Conservation (phyloP, 2,888 invertebrate species). For the Dasysyrphus albostriatus region DNA sequence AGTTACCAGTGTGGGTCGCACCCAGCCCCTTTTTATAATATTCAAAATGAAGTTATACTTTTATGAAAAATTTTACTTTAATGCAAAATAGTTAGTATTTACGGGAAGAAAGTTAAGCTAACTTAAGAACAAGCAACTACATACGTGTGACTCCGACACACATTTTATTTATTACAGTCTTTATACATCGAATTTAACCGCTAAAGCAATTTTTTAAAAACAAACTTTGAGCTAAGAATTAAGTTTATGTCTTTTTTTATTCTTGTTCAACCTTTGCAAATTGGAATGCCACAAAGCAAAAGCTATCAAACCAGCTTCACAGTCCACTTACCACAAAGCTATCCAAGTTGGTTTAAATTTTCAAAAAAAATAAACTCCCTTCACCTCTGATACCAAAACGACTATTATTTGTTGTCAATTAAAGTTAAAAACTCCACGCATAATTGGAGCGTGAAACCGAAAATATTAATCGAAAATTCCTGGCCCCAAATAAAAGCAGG, state of each 20-base stretch:
- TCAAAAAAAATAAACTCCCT: neutral
- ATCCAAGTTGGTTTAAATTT: neutral
- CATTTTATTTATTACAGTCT: too few relatives aligned
- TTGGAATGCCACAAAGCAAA: neutral
- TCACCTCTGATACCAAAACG: neutral
- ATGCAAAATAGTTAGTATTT: too few relatives aligned
- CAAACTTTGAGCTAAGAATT: too few relatives aligned
- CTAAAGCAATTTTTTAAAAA: too few relatives aligned
- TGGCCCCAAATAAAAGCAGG: neutral
- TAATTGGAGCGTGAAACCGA: conserved; percentile 69
- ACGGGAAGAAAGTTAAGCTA: too few relatives aligned
- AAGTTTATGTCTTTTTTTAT: neutral
- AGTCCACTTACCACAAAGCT: neutral
- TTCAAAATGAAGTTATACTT: too few relatives aligned
- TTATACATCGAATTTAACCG: too few relatives aligned
- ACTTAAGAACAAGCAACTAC: too few relatives aligned
- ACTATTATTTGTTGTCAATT: conserved; percentile 56
- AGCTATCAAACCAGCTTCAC: neutral
- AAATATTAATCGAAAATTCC: conserved; percentile 72
- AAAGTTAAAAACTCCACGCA: conserved; percentile 56
- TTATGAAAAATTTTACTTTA: too few relatives aligned
- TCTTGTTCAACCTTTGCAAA: neutral
- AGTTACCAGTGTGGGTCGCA: too few relatives aligned
- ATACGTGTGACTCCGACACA: too few relatives aligned
- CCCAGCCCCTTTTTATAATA: too few relatives aligned